Percentiles rank a stretch among this genome's conserved stretches.
phyloP scores from a whole-genome alignment of 2,888 invertebrate species.

The Tetrapedia diversipes region DNA sequence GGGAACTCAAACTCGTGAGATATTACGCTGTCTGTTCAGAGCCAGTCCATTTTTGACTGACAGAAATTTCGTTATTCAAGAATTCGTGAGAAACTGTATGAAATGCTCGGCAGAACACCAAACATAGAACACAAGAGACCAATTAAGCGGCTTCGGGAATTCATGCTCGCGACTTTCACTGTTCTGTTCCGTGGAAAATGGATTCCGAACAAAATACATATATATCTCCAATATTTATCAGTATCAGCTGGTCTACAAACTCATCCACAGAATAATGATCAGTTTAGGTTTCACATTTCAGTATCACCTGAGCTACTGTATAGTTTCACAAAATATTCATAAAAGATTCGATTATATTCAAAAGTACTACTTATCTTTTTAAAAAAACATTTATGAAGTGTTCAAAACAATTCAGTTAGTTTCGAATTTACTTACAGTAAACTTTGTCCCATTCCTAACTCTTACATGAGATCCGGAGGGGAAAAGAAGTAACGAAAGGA shows the following conservation, averaged over 20 bases:
- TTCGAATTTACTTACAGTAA: too few species aligned
- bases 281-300: neutral
- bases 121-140: constrained; percentile 47
- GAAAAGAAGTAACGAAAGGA: constrained; percentile 56
- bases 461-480: constrained; percentile 57
- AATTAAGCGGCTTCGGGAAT: constrained; percentile 42
- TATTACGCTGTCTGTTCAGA: neutral
- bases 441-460: too few species aligned
- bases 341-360: too few species aligned
- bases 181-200: constrained; percentile 30
- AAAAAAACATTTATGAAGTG: too few species aligned
- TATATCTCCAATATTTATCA: constrained; percentile 19
- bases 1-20: neutral
- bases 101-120: constrained; percentile 19
- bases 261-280: neutral
- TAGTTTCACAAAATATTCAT: too few species aligned
- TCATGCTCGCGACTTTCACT: constrained; percentile 48
- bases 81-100: constrained; percentile 13
- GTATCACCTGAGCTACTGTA: too few species aligned
- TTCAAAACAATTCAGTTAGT: too few species aligned
- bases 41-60: neutral
- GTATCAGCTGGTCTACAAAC: neutral
- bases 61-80: constrained; percentile 16
- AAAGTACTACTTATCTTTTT: too few species aligned
- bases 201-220: constrained; percentile 33